These are phyloP conservation scores for Cheilosia vernalis DNA, from an alignment of 2,888 invertebrate genomes.

Conservation along the genomic window DNA sequence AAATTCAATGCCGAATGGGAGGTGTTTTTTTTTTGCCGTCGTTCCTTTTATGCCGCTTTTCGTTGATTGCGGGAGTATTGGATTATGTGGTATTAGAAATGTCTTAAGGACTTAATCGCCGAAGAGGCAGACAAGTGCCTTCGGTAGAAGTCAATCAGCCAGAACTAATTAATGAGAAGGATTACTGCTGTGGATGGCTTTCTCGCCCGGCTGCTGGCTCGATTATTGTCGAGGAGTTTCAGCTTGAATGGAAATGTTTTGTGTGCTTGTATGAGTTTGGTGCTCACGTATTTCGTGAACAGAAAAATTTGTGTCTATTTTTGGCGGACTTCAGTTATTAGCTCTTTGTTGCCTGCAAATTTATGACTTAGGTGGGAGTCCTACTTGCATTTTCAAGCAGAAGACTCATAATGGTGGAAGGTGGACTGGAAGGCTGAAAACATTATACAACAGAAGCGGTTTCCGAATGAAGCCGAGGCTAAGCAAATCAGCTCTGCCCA, in stretches of 20 bases:
- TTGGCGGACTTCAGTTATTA: no score
- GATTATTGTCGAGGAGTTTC: constrained; percentile 1
- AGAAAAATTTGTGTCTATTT: not conserved
- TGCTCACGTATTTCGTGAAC: not conserved
- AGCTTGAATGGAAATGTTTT: not conserved
- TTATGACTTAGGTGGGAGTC: no score
- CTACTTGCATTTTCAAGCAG: no score
- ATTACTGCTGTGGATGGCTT: constrained; percentile 43
- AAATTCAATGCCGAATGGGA: constrained; percentile 57
- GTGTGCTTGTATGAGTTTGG: not conserved
- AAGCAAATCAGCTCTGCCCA: no score
- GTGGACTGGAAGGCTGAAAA: no score
- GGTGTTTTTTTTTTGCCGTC: not conserved
- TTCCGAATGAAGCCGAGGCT: no score
- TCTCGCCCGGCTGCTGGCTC: constrained; percentile 3
- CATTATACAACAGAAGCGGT: no score
- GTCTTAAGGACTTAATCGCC: constrained; percentile 70
- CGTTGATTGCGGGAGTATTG: constrained; percentile 45
- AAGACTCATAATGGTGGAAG: no score
- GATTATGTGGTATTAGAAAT: constrained; percentile 73
- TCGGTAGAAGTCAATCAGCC: constrained; percentile 62
- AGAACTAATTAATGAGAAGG: constrained; percentile 66
- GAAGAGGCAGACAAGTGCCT: constrained; percentile 69
- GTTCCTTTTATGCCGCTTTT: not conserved
- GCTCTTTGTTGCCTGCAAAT: no score